phyloP scores from a whole-genome alignment of 2,888 invertebrate species.

The Dasysyrphus tricinctus region DNA sequence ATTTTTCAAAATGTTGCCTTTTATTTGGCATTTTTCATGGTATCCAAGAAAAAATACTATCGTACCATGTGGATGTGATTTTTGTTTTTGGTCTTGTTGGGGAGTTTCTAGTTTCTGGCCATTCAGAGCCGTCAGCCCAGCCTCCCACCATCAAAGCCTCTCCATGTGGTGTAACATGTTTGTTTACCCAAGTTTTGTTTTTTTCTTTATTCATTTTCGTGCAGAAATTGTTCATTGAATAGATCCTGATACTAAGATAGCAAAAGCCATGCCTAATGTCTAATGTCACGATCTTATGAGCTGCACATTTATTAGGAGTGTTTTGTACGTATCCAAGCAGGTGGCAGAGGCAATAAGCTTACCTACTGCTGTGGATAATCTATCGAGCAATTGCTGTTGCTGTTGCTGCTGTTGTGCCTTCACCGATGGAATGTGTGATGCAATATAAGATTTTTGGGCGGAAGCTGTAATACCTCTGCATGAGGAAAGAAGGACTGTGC shows the following conservation, averaged over 20 bases:
- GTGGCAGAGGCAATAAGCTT: conserved; percentile 35
- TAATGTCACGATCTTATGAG: conserved; percentile 74
- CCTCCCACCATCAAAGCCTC: conserved; percentile 5
- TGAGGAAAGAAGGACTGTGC: conserved; percentile 46
- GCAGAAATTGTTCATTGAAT: conserved; percentile 62
- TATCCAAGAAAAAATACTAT: neutral
- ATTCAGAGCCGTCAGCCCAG: neutral
- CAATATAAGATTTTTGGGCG: conserved; percentile 61
- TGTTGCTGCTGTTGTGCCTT: neutral
- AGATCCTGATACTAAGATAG: conserved; percentile 63
- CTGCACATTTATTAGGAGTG: conserved; percentile 71
- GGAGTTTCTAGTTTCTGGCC: conserved; percentile 33
- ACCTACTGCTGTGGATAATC: conserved; percentile 42
- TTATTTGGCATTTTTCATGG: conserved; percentile 58
- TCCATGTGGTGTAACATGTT: conserved; percentile 59
- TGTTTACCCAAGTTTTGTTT: conserved; percentile 37
- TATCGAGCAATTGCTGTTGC: conserved; percentile 18
- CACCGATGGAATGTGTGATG: conserved; percentile 61
- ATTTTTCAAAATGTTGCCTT: conserved; percentile 57
- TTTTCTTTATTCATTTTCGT: conserved; percentile 22
- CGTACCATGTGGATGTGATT: conserved; percentile 2
- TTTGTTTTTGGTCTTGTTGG: conserved; percentile 23
- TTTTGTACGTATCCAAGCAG: conserved; percentile 42
- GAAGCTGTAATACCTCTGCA: conserved; percentile 53
- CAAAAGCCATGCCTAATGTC: conserved; percentile 56